Evolutionary conservation across 2,888 invertebrate species (phyloP).

Genomic region (Sturmia bella): DNA sequence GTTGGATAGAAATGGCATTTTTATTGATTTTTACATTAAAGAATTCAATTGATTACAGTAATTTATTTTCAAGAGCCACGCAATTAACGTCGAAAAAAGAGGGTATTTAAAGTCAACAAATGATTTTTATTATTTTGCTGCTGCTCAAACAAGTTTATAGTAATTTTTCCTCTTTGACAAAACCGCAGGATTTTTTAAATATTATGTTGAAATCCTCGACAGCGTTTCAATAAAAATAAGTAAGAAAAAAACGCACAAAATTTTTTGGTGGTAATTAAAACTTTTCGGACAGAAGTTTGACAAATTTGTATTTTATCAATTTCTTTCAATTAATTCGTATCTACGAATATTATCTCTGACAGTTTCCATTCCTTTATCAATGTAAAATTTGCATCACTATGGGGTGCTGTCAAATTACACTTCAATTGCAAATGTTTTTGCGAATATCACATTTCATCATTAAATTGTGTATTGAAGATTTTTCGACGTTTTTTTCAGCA

Average conservation of each 20-base stretch:
- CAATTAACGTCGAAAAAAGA: slow-evolving; percentile 54
- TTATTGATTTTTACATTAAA: slow-evolving; percentile 61
- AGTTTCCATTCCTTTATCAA: too few relatives aligned
- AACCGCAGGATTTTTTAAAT: slow-evolving; percentile 46
- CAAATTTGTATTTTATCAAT: too few relatives aligned
- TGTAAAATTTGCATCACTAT: neutral
- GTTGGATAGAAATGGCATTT: slow-evolving; percentile 55
- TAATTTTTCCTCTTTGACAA: slow-evolving; percentile 25
- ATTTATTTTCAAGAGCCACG: slow-evolving; percentile 68
- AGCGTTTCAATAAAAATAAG: slow-evolving; percentile 7
- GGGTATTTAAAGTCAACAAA: slow-evolving; percentile 44
- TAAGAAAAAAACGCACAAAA: neutral
- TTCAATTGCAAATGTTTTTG: slow-evolving; percentile 30
- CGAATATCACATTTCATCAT: slow-evolving; percentile 61
- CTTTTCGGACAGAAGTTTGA: too few relatives aligned
- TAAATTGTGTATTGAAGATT: slow-evolving; percentile 46
- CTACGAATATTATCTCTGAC: too few relatives aligned
- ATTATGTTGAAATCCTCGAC: neutral
- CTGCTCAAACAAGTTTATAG: neutral
- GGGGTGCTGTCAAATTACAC: slow-evolving; percentile 6
- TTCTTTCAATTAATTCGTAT: too few relatives aligned
- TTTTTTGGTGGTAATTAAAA: too few relatives aligned
- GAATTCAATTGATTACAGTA: slow-evolving; percentile 69
- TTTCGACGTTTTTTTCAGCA: slow-evolving; percentile 22
- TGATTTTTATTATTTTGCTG: slow-evolving; percentile 18